A percentile compares a stretch with the other conserved stretches of the same genome.
Evolutionary conservation across 2,797 vertebrate species (phyloP).

Genomic region (Leuciscus waleckii): DNA sequence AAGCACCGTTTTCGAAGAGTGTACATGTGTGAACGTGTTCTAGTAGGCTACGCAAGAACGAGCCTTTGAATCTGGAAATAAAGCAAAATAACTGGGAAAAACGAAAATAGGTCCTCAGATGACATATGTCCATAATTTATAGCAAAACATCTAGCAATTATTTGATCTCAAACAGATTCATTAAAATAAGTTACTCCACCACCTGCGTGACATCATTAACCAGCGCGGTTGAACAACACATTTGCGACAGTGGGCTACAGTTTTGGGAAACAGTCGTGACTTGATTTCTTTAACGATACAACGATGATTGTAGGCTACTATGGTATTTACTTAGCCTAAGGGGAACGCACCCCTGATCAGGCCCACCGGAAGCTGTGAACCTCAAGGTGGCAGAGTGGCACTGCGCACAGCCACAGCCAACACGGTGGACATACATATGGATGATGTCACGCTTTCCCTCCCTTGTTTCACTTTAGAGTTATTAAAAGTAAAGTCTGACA

Average conservation of each 20-base stretch:
- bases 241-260: background rate
- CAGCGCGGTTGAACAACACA: background rate
- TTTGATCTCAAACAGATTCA: background rate
- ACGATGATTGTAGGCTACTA: no score
- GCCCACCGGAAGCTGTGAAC: constrained; percentile 13
- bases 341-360: background rate
- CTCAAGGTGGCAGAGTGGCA: constrained; percentile 40
- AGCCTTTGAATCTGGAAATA: background rate
- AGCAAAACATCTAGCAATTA: background rate
- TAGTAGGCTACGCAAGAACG: background rate
- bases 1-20: background rate
- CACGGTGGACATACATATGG: background rate
- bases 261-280: background rate
- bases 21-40: background rate
- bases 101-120: background rate
- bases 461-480: background rate
- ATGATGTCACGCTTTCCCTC: background rate
- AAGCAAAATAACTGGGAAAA: background rate
- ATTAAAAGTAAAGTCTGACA: background rate
- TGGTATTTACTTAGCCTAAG: no score
- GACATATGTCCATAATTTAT: background rate
- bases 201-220: background rate
- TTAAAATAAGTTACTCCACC: background rate
- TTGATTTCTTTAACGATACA: background rate
- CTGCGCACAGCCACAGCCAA: background rate